phyloP scores from a whole-genome alignment of 1,140 invertebrate species.

The Diachasma alloeum region DNA sequence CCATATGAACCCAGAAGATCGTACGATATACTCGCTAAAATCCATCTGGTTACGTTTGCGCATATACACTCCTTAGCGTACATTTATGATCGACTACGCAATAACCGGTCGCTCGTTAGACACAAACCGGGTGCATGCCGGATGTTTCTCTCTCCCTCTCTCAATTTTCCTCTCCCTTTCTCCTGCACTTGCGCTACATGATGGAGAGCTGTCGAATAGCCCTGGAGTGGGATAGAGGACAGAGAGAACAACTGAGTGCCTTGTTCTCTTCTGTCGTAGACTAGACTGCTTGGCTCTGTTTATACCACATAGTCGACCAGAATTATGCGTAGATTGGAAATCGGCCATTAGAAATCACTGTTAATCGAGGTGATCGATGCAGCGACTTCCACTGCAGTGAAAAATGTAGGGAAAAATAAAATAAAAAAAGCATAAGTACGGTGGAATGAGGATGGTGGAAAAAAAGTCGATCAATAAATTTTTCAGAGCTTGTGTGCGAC shows the following conservation, averaged over 20 bases:
- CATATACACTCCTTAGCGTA: slow-evolving; percentile 10
- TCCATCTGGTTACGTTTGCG: slow-evolving; percentile 7
- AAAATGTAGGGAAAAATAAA: neutral
- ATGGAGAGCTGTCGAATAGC: neutral
- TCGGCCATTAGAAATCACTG: slow-evolving; percentile 15
- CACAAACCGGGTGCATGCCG: slow-evolving; percentile 24
- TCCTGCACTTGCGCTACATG: slow-evolving; percentile 7
- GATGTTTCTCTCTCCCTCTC: slow-evolving; percentile 11
- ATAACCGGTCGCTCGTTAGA: slow-evolving; percentile 32
- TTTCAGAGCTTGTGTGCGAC: neutral
- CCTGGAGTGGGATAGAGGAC: neutral
- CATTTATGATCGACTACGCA: slow-evolving; percentile 26
- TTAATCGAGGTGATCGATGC: neutral
- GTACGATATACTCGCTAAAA: neutral
- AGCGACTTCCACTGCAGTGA: neutral
- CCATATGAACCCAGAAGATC: slow-evolving; percentile 5
- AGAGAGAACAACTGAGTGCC: neutral
- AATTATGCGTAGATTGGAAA: slow-evolving; percentile 7
- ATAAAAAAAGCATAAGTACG: neutral
- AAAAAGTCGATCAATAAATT: slow-evolving; percentile 19
- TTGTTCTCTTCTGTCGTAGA: neutral
- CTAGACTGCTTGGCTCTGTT: slow-evolving; percentile 31
- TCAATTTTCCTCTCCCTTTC: neutral
- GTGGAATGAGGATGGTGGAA: neutral
- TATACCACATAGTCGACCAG: neutral